A percentile compares a stretch with the other conserved stretches of the same genome.
These are phyloP conservation scores for Hypercompe scribonia DNA, from an alignment of 2,888 invertebrate genomes.

Conservation along the genomic window DNA sequence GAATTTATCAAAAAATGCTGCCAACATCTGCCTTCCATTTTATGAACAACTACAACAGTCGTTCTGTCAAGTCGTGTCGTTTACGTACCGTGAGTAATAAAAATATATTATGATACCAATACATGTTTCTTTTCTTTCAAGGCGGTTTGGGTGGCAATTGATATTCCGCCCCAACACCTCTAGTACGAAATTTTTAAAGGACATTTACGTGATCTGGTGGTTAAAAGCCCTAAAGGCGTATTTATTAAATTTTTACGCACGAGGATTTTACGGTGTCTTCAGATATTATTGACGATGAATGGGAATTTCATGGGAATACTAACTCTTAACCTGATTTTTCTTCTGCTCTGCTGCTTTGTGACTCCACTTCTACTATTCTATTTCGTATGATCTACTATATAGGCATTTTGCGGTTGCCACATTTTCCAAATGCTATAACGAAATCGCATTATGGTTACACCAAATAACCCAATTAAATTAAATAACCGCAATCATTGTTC, in stretches of 20 bases:
- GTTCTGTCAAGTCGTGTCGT: slow-evolving; percentile 7
- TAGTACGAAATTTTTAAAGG: slow-evolving; percentile 49
- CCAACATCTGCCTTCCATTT: not conserved
- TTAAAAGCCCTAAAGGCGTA: slow-evolving; percentile 33
- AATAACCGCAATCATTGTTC: no score
- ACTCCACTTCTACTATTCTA: no score
- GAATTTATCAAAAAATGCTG: no score
- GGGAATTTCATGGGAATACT: not conserved
- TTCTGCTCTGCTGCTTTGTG: not conserved
- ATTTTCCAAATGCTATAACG: not conserved
- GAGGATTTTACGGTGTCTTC: slow-evolving; percentile 10
- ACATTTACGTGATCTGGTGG: slow-evolving; percentile 41
- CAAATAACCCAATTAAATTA: no score
- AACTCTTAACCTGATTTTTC: not conserved
- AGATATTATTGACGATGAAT: slow-evolving; percentile 10
- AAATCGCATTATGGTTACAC: no score
- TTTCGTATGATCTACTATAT: not conserved
- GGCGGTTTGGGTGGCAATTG: slow-evolving; percentile 30
- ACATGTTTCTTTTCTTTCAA: slow-evolving; percentile 36
- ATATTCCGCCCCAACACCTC: slow-evolving; percentile 34
- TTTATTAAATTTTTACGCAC: slow-evolving; percentile 34
- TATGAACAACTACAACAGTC: not conserved
- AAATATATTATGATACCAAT: slow-evolving; percentile 16
- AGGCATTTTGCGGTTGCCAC: not conserved
- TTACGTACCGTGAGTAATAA: slow-evolving; percentile 4